A percentile compares a stretch with the other conserved stretches of the same genome.
Conservation (phyloP, 2,888 invertebrate genomes). For the Drosophila paracracens region DNA sequence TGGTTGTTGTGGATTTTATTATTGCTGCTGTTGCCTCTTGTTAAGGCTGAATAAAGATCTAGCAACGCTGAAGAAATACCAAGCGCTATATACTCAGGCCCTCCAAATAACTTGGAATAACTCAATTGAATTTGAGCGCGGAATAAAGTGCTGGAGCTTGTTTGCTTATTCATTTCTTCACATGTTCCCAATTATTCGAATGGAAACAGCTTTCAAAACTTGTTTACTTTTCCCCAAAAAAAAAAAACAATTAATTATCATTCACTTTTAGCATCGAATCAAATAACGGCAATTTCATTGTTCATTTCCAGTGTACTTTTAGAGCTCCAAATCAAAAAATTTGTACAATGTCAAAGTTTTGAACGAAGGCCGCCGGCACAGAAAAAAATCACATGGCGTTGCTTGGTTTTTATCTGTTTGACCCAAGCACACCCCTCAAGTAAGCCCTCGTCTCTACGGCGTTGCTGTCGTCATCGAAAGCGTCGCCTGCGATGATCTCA, state of each 20-base stretch:
- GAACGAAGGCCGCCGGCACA: constrained; percentile 52
- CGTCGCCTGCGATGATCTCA: constrained; percentile 68
- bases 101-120: constrained; percentile 21
- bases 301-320: constrained; percentile 12
- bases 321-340: constrained; percentile 53
- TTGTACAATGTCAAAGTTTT: constrained; percentile 60
- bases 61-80: constrained; percentile 49
- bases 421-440: constrained; percentile 5
- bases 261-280: constrained; percentile 2
- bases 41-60: constrained; percentile 68
- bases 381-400: constrained; percentile 30
- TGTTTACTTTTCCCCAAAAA: background rate
- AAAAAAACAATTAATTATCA: background rate
- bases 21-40: constrained; percentile 36
- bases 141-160: background rate
- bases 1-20: constrained; percentile 31
- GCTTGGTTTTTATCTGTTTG: constrained; percentile 23
- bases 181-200: background rate
- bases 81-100: constrained; percentile 44
- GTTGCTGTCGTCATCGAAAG: constrained; percentile 32
- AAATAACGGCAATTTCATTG: constrained; percentile 40
- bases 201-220: background rate
- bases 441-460: background rate
- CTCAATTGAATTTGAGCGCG: constrained; percentile 17
- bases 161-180: background rate